Evolutionary conservation across 2,888 invertebrate species (phyloP).

Genomic region (Phaedon cochleariae): DNA sequence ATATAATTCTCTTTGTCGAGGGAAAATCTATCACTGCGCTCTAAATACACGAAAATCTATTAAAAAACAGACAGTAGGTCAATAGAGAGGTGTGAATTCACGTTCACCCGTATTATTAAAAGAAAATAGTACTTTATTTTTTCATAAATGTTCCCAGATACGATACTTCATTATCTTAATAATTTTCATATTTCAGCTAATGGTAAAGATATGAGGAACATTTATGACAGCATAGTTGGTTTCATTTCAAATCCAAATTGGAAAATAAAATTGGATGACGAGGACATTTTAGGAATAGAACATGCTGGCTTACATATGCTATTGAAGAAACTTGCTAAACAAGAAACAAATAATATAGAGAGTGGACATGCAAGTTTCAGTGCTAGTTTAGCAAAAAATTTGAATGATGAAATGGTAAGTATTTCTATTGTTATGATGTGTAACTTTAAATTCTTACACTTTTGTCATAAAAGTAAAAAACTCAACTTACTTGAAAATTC

Average conservation of each 20-base stretch:
- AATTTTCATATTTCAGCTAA: slow-evolving; percentile 39
- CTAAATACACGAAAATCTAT: too few relatives aligned
- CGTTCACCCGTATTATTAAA: too few relatives aligned
- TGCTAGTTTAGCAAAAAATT: slow-evolving; percentile 63
- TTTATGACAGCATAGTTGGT: slow-evolving; percentile 62
- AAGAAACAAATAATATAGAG: slow-evolving; percentile 66
- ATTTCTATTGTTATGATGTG: too few relatives aligned
- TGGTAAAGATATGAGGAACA: slow-evolving; percentile 50
- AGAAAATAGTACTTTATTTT: too few relatives aligned
- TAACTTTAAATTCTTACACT: too few relatives aligned
- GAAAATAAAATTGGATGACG: slow-evolving; percentile 64
- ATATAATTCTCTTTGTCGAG: too few relatives aligned
- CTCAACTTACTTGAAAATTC: too few relatives aligned
- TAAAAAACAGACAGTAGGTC: too few relatives aligned
- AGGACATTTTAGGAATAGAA: slow-evolving; percentile 70
- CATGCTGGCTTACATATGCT: slow-evolving; percentile 80
- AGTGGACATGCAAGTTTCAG: slow-evolving; percentile 67
- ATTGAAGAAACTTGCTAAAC: slow-evolving; percentile 76
- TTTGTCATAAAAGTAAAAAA: too few relatives aligned
- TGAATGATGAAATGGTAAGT: slow-evolving; percentile 68
- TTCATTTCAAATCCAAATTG: slow-evolving; percentile 65
- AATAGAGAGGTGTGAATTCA: too few relatives aligned
- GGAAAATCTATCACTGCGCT: too few relatives aligned
- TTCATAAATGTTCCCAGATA: too few relatives aligned
- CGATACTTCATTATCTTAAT: not conserved